Conservation (phyloP, 2,797 vertebrate species). For the Cynodonichthys magdalenae region DNA sequence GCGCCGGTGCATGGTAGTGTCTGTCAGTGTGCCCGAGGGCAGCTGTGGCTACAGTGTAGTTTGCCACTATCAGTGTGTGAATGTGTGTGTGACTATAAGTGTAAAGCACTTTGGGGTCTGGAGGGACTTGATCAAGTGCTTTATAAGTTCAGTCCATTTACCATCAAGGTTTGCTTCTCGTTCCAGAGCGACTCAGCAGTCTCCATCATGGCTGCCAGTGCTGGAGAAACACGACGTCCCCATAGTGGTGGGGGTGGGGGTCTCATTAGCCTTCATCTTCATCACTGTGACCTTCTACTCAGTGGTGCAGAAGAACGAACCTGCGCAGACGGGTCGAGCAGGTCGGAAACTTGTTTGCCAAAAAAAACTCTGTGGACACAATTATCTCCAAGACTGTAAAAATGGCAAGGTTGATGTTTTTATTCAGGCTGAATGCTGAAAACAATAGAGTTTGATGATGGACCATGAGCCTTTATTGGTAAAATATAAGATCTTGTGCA, state of each 20-base stretch:
- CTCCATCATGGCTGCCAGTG: conserved; percentile 75
- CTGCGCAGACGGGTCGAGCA: conserved; percentile 68
- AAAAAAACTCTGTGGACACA: not conserved
- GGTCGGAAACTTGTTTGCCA: conserved; percentile 57
- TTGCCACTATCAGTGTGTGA: no score
- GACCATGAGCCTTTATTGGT: no score
- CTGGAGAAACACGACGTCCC: conserved; percentile 86
- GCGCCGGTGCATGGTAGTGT: no score
- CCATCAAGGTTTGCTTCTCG: conserved; percentile 1
- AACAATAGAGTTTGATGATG: no score
- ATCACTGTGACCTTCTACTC: conserved; percentile 85
- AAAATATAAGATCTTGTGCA: no score
- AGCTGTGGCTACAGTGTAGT: no score
- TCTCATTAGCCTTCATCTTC: conserved; percentile 85
- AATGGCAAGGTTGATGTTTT: not conserved
- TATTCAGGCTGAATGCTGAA: not conserved
- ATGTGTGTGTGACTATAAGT: no score
- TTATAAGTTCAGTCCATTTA: no score
- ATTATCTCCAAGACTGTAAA: not conserved
- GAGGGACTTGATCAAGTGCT: no score
- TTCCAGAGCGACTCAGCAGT: conserved; percentile 70
- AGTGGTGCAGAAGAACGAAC: conserved; percentile 82
- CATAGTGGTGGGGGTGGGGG: conserved; percentile 84
- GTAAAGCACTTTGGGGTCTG: no score
- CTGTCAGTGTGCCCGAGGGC: no score